A percentile compares a stretch with the other conserved stretches of the same genome.
Evolutionary conservation across 2,888 invertebrate species (phyloP).

Genomic region (Sialis lutaria): DNA sequence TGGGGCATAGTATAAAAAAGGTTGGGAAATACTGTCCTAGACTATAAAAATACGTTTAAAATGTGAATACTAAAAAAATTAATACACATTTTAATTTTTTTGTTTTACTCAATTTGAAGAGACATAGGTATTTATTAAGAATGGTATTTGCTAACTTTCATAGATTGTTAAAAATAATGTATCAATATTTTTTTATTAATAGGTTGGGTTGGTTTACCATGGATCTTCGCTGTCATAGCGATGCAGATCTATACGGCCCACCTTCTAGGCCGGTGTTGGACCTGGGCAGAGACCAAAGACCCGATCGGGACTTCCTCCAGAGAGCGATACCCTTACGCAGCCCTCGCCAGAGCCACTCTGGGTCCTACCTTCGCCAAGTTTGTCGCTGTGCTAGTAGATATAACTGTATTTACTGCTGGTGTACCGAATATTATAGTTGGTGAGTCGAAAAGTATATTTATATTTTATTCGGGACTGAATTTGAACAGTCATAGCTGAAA

Average conservation of each 20-base stretch:
- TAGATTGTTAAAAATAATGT: not conserved
- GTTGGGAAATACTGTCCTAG: not conserved
- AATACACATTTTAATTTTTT: too few relatives aligned
- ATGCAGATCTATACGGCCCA: constrained; percentile 69
- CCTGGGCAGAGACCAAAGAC: constrained; percentile 52
- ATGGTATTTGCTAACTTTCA: too few relatives aligned
- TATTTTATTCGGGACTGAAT: too few relatives aligned
- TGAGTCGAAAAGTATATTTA: constrained; percentile 19
- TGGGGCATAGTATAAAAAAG: too few relatives aligned
- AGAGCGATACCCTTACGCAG: constrained; percentile 64
- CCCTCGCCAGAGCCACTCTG: constrained; percentile 62
- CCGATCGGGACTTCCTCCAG: constrained; percentile 35
- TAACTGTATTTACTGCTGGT: constrained; percentile 60
- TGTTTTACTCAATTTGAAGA: too few relatives aligned
- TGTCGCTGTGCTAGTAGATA: constrained; percentile 51
- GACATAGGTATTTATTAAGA: too few relatives aligned
- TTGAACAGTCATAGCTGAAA: not conserved
- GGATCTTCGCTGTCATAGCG: constrained; percentile 46
- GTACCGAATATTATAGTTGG: constrained; percentile 67
- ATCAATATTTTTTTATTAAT: constrained; percentile 10
- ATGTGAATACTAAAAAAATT: not conserved
- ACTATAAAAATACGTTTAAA: not conserved
- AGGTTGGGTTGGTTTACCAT: constrained; percentile 54
- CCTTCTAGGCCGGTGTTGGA: constrained; percentile 66
- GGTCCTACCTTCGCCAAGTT: constrained; percentile 41